Conservation (phyloP, 2,888 invertebrate genomes). For the Acronicta leporina region DNA sequence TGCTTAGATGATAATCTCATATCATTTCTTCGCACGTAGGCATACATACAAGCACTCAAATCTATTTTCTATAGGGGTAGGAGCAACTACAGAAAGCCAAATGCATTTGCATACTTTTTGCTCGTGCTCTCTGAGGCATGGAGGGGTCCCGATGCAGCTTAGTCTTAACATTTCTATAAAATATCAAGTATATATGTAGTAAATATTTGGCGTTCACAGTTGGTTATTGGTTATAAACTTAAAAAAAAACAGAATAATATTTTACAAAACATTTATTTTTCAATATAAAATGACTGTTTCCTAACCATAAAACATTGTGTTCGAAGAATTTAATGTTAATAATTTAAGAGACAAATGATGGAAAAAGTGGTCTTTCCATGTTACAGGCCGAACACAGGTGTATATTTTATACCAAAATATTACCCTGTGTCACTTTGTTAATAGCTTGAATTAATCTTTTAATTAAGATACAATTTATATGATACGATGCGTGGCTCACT, state of each 20-base stretch:
- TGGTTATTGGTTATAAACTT: no score
- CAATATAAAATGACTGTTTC: constrained; percentile 60
- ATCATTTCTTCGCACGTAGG: no score
- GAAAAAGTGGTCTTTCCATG: constrained; percentile 57
- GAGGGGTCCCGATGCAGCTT: no score
- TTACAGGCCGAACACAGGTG: constrained; percentile 73
- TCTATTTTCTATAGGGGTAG: no score
- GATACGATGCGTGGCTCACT: no score
- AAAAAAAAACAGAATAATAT: constrained; percentile 16
- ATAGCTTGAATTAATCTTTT: constrained; percentile 55
- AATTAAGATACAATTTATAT: constrained; percentile 42
- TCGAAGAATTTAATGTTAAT: constrained; percentile 43
- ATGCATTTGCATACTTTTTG: no score
- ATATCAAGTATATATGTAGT: no score
- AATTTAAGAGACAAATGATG: constrained; percentile 41
- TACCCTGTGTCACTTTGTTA: constrained; percentile 74
- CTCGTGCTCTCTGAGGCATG: no score
- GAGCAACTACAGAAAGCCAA: no score
- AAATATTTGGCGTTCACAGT: no score
- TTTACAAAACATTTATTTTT: constrained; percentile 55
- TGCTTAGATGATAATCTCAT: constrained; percentile 13
- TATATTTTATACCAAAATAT: constrained; percentile 77
- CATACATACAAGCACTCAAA: no score
- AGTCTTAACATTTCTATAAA: no score
- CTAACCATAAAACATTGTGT: constrained; percentile 49